Evolutionary conservation across 2,113 vertebrate genomes (phyloP).

Genomic region (Ancistrus triradiatus): DNA sequence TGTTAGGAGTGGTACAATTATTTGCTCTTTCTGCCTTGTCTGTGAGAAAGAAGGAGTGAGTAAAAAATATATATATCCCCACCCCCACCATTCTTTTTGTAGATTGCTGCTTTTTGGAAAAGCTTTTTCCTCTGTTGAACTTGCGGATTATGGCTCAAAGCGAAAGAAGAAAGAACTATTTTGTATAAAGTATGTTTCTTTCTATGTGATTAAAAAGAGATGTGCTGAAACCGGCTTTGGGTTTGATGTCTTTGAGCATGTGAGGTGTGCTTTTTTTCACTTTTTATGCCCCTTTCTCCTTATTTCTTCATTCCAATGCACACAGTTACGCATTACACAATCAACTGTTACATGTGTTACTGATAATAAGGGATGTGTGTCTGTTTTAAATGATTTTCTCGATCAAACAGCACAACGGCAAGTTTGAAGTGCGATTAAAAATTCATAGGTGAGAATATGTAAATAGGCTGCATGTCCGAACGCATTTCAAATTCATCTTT

Average conservation of each 20-base stretch:
- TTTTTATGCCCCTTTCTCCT: too few species aligned
- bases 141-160: constrained; percentile 41
- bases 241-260: constrained; percentile 20
- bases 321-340: too few species aligned
- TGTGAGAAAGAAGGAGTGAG: neutral
- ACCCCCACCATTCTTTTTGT: constrained; percentile 34
- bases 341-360: too few species aligned
- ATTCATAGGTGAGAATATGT: neutral
- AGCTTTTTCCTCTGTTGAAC: constrained; percentile 42
- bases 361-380: too few species aligned
- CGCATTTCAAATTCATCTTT: constrained; percentile 12
- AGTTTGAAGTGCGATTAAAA: constrained; percentile 49
- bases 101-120: constrained; percentile 46
- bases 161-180: constrained; percentile 49
- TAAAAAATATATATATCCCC: neutral
- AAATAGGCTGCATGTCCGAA: neutral
- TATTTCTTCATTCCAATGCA: too few species aligned
- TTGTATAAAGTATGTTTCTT: constrained; percentile 46
- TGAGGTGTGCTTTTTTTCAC: too few species aligned
- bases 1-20: constrained; percentile 15
- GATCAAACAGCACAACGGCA: too few species aligned
- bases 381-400: too few species aligned
- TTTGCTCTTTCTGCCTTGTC: constrained; percentile 16
- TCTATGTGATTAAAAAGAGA: constrained; percentile 54
- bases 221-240: constrained; percentile 26